Conservation (phyloP, 2,113 vertebrate genomes). For the Peromyscus californicus region DNA sequence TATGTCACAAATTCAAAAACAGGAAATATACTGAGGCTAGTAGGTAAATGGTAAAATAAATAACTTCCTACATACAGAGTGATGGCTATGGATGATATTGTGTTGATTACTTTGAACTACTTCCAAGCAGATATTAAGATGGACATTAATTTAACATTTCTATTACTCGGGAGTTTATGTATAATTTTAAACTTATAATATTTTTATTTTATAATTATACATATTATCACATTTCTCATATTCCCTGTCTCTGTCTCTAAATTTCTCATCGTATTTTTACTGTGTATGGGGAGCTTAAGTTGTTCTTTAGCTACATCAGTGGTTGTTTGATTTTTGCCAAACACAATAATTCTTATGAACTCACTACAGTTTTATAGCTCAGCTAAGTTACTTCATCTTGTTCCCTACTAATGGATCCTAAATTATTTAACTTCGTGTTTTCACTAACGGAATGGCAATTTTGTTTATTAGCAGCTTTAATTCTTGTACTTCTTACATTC, state of each 20-base stretch:
- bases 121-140: rapidly evolving
- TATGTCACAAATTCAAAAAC: neutral
- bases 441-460: neutral
- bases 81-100: neutral
- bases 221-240: neutral
- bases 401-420: neutral
- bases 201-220: neutral
- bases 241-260: neutral
- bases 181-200: neutral
- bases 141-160: neutral
- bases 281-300: neutral
- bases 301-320: neutral
- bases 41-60: neutral
- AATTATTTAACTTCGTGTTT: neutral
- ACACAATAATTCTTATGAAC: neutral
- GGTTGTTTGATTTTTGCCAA: neutral
- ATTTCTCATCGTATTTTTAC: neutral
- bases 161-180: neutral
- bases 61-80: neutral
- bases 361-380: neutral
- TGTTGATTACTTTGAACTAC: neutral
- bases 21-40: neutral
- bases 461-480: neutral
- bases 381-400: neutral
- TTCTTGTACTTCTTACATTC: neutral